These are phyloP conservation scores for Megaceryle maxima DNA, from an alignment of 2,113 vertebrate genomes.

Conservation along the genomic window DNA sequence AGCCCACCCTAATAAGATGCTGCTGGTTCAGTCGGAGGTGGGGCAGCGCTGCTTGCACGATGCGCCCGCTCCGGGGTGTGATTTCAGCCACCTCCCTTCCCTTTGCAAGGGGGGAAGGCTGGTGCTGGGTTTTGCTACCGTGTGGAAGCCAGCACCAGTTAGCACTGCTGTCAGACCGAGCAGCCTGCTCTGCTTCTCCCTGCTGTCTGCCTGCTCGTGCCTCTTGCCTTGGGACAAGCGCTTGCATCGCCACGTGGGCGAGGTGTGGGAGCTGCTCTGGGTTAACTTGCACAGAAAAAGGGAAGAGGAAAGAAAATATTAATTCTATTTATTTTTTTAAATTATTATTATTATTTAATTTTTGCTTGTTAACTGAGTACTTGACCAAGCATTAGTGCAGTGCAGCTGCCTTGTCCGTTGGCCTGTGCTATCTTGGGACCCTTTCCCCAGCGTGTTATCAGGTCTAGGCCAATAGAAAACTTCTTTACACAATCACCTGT, in stretches of 20 bases:
- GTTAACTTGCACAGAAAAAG: not conserved
- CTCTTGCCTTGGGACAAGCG: not conserved
- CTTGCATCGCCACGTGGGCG: fast-evolving
- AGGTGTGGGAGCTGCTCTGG: not conserved
- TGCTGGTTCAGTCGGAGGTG: fast-evolving
- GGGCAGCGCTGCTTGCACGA: not conserved
- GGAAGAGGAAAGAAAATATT: not conserved
- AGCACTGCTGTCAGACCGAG: not conserved
- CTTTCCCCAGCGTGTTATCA: fast-evolving
- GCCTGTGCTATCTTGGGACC: not conserved
- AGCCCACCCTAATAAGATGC: not conserved
- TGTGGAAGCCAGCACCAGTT: not conserved
- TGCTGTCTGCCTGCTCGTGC: not conserved
- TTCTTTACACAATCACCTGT: not conserved
- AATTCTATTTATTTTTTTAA: not conserved
- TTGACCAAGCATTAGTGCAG: not conserved
- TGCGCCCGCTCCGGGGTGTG: fast-evolving
- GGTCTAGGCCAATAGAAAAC: not conserved
- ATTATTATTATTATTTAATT: not conserved
- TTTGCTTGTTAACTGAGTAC: not conserved
- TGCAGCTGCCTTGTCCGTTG: fast-evolving
- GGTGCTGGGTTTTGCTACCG: not conserved
- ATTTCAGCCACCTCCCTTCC: not conserved
- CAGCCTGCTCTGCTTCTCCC: not conserved
- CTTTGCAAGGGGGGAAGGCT: not conserved